These are phyloP conservation scores for Sitophilus oryzae DNA, from an alignment of 1,140 invertebrate genomes.

Conservation along the genomic window DNA sequence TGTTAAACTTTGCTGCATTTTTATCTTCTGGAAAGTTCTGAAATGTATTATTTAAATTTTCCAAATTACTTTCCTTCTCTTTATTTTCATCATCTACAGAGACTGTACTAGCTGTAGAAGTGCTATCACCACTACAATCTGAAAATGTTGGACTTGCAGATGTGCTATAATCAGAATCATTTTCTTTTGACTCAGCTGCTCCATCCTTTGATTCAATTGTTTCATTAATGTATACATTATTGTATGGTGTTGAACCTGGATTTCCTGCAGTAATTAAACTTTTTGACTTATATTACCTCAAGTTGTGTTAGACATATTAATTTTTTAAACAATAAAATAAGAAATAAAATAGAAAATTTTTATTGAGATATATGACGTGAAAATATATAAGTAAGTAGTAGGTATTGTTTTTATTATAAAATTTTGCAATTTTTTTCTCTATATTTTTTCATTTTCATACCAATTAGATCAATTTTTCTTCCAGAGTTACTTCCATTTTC, in stretches of 20 bases:
- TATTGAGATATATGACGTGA: neutral
- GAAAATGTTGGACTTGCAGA: constrained; percentile 37
- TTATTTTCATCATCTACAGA: constrained; percentile 29
- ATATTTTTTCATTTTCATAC: constrained; percentile 18
- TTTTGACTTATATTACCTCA: no score
- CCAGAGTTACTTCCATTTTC: constrained; percentile 10
- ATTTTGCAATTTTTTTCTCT: constrained; percentile 4
- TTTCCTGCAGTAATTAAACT: no score
- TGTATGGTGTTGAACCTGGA: constrained; percentile 42
- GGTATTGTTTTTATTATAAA: neutral
- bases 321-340: neutral
- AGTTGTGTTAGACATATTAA: no score
- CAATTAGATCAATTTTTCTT: constrained; percentile 30
- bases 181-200: no score
- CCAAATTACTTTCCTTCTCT: no score
- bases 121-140: constrained; percentile 36
- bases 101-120: constrained; percentile 34
- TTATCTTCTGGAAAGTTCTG: no score
- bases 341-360: neutral
- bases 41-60: no score
- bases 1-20: no score
- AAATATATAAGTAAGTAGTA: neutral
- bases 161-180: constrained; percentile 19
- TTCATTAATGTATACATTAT: constrained; percentile 40
- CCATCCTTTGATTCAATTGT: constrained; percentile 24